Evolutionary conservation across 1,140 invertebrate species (phyloP), one percentile per base, ranked within the genome.

Genomic region (Zaprionus camerounensis): DNA sequence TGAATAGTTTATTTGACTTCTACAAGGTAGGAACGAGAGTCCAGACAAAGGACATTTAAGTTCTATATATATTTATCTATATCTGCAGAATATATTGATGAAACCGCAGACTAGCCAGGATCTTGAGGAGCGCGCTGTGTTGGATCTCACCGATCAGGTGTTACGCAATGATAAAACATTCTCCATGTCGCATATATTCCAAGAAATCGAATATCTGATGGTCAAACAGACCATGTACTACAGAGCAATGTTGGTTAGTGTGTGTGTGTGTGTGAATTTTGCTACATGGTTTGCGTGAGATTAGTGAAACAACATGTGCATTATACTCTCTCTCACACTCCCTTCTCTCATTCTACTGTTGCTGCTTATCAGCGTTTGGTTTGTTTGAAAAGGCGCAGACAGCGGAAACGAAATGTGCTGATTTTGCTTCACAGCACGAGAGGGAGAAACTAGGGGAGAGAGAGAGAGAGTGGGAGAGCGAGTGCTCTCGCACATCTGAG

Each of bases 141-240:
- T 94, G 12, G 94, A 96, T 91, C 91, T 97, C 51, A 94, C 95
- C 0, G 94, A 96, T 44, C 93, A 94, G 1, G 93, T 96, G 20
- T 87, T 96, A 17, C 93, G 79, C 9, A 92, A 92, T 46, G 85
- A 92, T 63, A 85, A 71, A n/a, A 78, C 62, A 24, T 84, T 82
- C 56, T 92, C 91, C n/a, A 92, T 92, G 73, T 76, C 79, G 36
- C 78, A 84, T 26, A 91, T 91, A 55, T 79, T 92, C 31, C 74
- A 81, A 55, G 85, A 91, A 55, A 91, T 91, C 24, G 88, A 91
- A 22, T 59, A 74, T 12, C 59, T 80, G 55, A 92, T 92, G 91
- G 88, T 92, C 17, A 80, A 78, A 49, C 94, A 95, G 36, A 93
- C 95, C 70, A 88, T 96, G 63, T 96, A 95, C 92, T 92, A 94